Evolutionary conservation across 1,140 invertebrate genomes (phyloP), one percentile per base, ranked within the genome.

Genomic region (Sminthurinus signatus): DNA sequence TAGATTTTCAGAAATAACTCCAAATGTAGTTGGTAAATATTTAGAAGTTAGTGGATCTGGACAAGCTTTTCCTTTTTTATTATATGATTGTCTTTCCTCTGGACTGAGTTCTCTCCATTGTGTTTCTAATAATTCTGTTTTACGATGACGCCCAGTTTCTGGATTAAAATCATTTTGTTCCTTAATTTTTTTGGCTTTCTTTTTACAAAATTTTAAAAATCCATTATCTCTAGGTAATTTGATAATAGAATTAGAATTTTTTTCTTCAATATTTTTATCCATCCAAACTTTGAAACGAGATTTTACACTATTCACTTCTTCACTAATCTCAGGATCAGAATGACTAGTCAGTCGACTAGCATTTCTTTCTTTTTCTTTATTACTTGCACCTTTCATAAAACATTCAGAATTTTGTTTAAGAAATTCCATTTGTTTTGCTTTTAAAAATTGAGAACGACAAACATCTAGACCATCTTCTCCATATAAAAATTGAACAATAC

Each of bases 381-480:
- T n/a, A 36, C 32, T 36, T 8, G 32, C 15, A 36, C 32, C 5
- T 8, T 5, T 36, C 5, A 36, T 64, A 17, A 91, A 12, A 81
- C 85, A 55, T 80, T 78, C 39, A 75, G 80, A 76, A 75, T 98
- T 98, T 31, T 88, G 81, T 4, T 87, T 80, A 0, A 99, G 79
- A 73, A 97, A 94, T 31, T 82, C 77, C 2, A 97, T 79, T 68
- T 90, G 88, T 36, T 89, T 84, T 28, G 84, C 77, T 51, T 84
- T 87, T 1, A 99, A 79, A 74, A 92, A 96, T 70, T 91, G 88
- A 12, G 87, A 86, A 76, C 91, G 92, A 0, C 84, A 78, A 50
- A 98, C 86, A 75, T 99, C 96, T 50, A 98, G 78, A 0, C 96
- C 94, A 80, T 99, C 97, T 81, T 99, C 96, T 2, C 97, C 97